Evolutionary conservation across 1,140 invertebrate genomes (phyloP).

Genomic region (Diploscapter pachys): DNA sequence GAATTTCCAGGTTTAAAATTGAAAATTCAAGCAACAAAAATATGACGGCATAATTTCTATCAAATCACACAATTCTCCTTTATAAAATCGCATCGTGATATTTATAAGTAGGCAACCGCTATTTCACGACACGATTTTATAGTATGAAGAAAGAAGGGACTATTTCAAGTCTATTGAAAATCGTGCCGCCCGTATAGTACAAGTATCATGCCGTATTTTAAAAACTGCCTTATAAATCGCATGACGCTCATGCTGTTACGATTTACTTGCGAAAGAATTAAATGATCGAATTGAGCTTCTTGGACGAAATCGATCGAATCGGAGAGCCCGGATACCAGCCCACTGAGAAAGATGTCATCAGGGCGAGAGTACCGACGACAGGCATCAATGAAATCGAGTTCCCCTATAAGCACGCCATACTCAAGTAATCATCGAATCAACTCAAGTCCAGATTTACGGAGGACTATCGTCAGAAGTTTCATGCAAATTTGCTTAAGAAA

Average conservation of each 20-base stretch:
- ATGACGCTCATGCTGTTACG: not conserved
- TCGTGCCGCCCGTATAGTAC: not conserved
- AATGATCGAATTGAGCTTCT: conserved; percentile 40
- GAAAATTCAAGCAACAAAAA: not conserved
- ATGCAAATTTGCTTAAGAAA: not conserved
- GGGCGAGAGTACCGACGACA: conserved; percentile 90
- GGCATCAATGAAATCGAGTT: conserved; percentile 89
- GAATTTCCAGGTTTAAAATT: conserved; percentile 10
- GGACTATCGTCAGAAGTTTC: not conserved
- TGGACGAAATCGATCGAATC: conserved; percentile 87
- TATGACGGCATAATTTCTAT: no score
- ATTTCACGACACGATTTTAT: no score
- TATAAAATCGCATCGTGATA: no score
- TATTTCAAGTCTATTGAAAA: not conserved
- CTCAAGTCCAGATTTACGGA: not conserved
- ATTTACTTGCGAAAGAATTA: not conserved
- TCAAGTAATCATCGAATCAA: conserved; percentile 68
- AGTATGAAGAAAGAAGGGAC: no score
- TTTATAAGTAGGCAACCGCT: not conserved
- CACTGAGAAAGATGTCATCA: conserved; percentile 90
- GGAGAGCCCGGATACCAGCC: conserved; percentile 84
- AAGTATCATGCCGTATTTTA: conserved; percentile 10
- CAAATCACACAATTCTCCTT: not conserved
- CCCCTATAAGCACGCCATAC: conserved; percentile 81
- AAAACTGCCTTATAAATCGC: not conserved